A percentile compares a stretch with the other conserved stretches of the same genome.
These are phyloP conservation scores for Molorchus minor DNA, from an alignment of 2,888 invertebrate species.

Conservation along the genomic window DNA sequence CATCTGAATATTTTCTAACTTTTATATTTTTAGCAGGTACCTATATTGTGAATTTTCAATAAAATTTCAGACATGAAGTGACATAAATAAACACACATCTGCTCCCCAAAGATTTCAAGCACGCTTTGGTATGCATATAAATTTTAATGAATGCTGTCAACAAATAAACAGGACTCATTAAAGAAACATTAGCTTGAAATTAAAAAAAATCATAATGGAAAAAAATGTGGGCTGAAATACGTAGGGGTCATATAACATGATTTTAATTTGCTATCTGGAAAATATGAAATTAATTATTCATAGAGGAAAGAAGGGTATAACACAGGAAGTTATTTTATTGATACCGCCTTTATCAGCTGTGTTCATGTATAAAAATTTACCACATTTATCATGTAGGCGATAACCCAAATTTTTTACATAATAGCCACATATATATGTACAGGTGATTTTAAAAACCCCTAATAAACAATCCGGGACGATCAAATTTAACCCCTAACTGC, in stretches of 20 bases:
- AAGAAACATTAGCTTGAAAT: no score
- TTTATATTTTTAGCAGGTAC: conserved; percentile 20
- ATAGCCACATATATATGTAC: not conserved
- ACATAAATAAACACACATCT: conserved; percentile 18
- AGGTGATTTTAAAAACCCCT: no score
- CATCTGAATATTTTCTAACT: conserved; percentile 19
- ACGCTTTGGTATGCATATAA: no score
- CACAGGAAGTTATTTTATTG: conserved; percentile 31
- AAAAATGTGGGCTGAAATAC: not conserved
- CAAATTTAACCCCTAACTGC: no score
- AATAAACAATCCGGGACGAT: no score
- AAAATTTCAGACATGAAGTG: conserved; percentile 9
- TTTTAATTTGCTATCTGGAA: conserved; percentile 6
- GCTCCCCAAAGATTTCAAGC: not conserved
- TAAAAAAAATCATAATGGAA: no score
- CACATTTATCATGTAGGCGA: conserved; percentile 23
- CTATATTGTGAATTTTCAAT: conserved; percentile 1
- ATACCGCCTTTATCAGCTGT: conserved; percentile 17
- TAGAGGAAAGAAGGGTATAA: conserved; percentile 16
- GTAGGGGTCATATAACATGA: conserved; percentile 6
- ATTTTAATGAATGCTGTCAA: no score
- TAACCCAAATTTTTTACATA: not conserved
- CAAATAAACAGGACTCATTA: no score
- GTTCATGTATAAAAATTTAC: not conserved
- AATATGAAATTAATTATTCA: conserved; percentile 22